phyloP scores from a whole-genome alignment of 2,888 invertebrate species.

The Nephrotoma flavescens region DNA sequence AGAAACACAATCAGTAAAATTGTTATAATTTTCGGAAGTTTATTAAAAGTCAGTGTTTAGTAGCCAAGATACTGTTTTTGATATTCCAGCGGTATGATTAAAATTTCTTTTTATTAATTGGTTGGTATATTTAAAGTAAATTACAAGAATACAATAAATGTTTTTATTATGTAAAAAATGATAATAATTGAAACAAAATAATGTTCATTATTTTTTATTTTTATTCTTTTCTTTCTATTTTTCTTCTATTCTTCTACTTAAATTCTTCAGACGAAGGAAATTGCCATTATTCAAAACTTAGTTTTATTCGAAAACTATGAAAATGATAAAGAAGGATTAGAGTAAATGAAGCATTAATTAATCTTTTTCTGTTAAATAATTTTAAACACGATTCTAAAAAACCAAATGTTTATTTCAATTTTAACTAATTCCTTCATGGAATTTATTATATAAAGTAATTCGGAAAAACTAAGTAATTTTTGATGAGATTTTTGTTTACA shows the following conservation, averaged over 20 bases:
- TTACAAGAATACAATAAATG: neutral
- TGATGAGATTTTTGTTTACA: neutral
- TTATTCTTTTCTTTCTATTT: neutral
- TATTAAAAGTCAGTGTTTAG: neutral
- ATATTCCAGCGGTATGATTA: neutral
- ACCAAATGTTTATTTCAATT: neutral
- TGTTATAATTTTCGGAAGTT: neutral
- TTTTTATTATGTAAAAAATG: neutral
- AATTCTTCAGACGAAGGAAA: neutral
- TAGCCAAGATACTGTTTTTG: neutral
- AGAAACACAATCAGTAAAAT: too few relatives aligned
- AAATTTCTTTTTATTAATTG: neutral
- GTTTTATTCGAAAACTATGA: neutral
- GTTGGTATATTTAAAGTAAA: neutral
- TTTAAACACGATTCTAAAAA: neutral
- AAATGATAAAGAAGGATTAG: neutral
- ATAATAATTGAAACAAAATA: neutral
- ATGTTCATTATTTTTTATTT: neutral
- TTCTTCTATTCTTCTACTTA: neutral
- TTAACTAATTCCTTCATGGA: neutral
- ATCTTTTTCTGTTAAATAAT: neutral
- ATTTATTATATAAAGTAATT: neutral
- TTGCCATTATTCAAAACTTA: neutral
- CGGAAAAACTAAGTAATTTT: neutral
- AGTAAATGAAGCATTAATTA: neutral